Conservation (phyloP, 2,888 invertebrate species). For the Aporophyla lueneburgensis region DNA sequence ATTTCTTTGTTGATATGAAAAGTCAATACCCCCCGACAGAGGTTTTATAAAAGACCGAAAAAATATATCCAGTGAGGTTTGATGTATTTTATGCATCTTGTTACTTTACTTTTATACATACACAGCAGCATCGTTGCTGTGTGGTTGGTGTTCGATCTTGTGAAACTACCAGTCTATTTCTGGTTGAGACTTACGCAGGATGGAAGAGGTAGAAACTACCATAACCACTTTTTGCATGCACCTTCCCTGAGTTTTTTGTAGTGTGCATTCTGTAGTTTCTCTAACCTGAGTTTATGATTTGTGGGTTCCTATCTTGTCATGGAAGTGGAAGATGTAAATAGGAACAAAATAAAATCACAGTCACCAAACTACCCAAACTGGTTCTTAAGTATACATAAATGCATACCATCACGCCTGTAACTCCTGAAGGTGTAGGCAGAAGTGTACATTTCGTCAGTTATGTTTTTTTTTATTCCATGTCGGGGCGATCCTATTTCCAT, state of each 20-base stretch:
- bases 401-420: background rate
- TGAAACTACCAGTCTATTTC: background rate
- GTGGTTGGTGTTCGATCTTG: background rate
- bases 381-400: background rate
- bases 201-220: background rate
- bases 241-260: background rate
- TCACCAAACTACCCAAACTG: background rate
- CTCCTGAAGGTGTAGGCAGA: background rate
- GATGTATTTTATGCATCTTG: slow-evolving; percentile 43
- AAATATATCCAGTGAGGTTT: slow-evolving; percentile 43
- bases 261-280: background rate
- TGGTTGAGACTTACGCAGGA: background rate
- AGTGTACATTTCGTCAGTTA: background rate
- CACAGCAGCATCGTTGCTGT: background rate
- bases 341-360: background rate
- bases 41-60: slow-evolving; percentile 48
- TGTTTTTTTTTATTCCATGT: background rate
- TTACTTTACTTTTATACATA: slow-evolving; percentile 33
- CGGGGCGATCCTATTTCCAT: no score
- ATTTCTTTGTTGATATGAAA: slow-evolving; percentile 85
- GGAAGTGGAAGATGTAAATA: background rate
- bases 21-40: slow-evolving; percentile 76
- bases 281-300: background rate
- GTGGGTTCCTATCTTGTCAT: background rate
- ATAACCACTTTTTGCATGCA: background rate